Evolutionary conservation across 2,113 vertebrate genomes (phyloP), one percentile per base, ranked within the genome.

Genomic region (Myanophis thanlyinensis): DNA sequence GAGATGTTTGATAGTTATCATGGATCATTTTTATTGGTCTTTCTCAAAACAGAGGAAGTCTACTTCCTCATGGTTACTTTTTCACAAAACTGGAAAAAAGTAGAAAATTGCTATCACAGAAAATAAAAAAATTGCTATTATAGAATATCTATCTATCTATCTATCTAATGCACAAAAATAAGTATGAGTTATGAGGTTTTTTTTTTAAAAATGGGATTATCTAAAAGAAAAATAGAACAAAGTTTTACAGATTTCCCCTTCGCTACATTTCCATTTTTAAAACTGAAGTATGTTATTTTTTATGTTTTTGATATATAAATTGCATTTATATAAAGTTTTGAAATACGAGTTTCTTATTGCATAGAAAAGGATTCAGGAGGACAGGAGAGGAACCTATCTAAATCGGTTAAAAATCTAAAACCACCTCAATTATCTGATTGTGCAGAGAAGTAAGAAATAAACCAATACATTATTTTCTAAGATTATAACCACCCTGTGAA

Each of bases 21-120:
- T 10, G n/a, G 6, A 13, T 40, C 3, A 27, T n/a, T 92, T n/a
- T 30, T 13, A 18, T 30, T 80, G 48, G 1, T 0, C 0, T 88
- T 35, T 67, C 47, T 52, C 0, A 0, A 40, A 53, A 20, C 0
- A 47, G 85, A 91, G 47, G 73, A 86, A 54, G 3, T 35, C 13
- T 40, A 22, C 15, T 40, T 44, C 35, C 18, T 44, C 18, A 10
- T 80, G 35, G 35, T 7, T 80, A 44, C 35, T 44, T 44, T 80
- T 80, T 80, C 35, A 80, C 35, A 80, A 44, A 20, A 9, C 73
- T 80, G 35, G 73, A 44, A 44, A 40, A 44, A 80, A 80, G 35
- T 44, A 44, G 35, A 80, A 80, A 22, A 22, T 80, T 44, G 35
- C 35, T 80, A 22, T 80, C 18, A n/a, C 12, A 67, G 12, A 67